Evolutionary conservation across 2,113 vertebrate genomes (phyloP).

Genomic region (Clarias batrachus): DNA sequence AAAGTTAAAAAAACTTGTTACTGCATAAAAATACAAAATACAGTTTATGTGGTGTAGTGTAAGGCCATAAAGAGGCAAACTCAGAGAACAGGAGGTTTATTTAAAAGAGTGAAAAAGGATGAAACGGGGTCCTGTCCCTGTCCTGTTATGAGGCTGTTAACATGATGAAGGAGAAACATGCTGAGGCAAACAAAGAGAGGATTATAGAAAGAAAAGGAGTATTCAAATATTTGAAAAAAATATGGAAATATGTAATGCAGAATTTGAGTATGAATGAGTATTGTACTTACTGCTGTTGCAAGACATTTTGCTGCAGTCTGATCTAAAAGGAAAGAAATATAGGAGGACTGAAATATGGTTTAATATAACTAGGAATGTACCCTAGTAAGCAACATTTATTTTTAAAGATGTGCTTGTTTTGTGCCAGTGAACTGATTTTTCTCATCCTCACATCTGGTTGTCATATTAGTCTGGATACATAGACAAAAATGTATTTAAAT

Average conservation of each 20-base stretch:
- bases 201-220: neutral
- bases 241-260: neutral
- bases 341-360: too few species aligned
- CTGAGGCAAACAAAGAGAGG: neutral
- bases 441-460: neutral
- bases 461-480: neutral
- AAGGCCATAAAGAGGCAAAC: neutral
- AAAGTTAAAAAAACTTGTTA: neutral
- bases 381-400: neutral
- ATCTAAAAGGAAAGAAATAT: conserved; percentile 55
- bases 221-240: neutral
- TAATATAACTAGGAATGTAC: too few species aligned
- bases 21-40: neutral
- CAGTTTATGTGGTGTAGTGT: neutral
- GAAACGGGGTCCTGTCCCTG: neutral
- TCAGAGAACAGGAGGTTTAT: neutral
- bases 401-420: neutral
- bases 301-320: conserved; percentile 71
- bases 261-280: neutral
- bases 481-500: too few species aligned
- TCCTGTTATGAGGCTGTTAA: neutral
- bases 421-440: neutral
- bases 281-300: conserved; percentile 62
- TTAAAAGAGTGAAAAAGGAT: neutral
- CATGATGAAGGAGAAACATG: neutral